A percentile compares a stretch with the other conserved stretches of the same genome.
phyloP scores from a whole-genome alignment of 2,113 vertebrate genomes.

The Pogonocichla stellata region DNA sequence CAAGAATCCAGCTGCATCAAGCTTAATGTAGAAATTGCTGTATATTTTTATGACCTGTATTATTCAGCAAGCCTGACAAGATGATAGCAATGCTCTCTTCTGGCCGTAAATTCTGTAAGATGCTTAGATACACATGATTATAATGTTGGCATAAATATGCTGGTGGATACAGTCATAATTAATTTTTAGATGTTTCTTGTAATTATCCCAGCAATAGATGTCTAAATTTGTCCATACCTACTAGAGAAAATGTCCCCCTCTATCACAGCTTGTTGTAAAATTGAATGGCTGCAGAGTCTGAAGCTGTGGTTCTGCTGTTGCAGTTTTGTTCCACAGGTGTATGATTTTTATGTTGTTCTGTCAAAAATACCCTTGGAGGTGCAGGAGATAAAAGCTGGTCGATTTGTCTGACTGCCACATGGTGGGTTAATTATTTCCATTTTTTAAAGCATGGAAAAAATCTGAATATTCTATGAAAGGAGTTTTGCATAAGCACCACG shows the following conservation, averaged over 20 bases:
- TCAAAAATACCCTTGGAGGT: background rate
- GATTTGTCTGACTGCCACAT: background rate
- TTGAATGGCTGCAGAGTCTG: background rate
- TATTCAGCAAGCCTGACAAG: background rate
- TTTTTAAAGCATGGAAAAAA: background rate
- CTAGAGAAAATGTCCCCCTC: background rate
- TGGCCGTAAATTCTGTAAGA: background rate
- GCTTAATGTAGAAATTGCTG: background rate
- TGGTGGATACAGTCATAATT: background rate
- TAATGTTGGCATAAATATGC: constrained; percentile 5
- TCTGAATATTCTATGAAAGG: background rate
- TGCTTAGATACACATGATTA: constrained; percentile 6
- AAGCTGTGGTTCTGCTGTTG: background rate
- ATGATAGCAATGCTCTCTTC: constrained; percentile 2
- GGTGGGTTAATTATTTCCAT: background rate
- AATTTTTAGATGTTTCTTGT: constrained; percentile 9
- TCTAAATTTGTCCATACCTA: background rate
- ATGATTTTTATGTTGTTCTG: background rate
- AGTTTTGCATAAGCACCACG: background rate
- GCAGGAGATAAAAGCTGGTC: background rate
- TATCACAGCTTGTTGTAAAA: constrained; percentile 7
- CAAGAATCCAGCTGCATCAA: background rate
- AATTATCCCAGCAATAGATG: constrained; percentile 21
- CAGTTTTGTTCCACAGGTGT: background rate
- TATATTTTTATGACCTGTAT: constrained; percentile 6